A percentile compares a stretch with the other conserved stretches of the same genome.
Evolutionary conservation across 2,113 vertebrate species (phyloP).

Genomic region (Eolophus roseicapilla): DNA sequence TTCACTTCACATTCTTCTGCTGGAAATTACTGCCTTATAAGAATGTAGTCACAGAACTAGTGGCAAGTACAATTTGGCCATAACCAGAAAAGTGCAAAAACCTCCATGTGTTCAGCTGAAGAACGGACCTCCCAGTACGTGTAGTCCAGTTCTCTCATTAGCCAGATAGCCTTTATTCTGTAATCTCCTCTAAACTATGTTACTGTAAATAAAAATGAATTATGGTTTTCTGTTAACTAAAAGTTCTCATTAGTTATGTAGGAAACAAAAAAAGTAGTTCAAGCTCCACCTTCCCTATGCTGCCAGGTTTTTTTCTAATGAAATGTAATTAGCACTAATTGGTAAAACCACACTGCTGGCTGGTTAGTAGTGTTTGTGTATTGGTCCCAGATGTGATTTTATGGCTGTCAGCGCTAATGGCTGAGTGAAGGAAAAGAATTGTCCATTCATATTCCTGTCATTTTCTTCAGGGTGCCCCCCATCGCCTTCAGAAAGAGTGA

Average conservation of each 20-base stretch:
- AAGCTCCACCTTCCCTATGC: not conserved
- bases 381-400: conserved; percentile 28
- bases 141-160: not conserved
- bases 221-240: not conserved
- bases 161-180: not conserved
- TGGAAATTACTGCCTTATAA: not conserved
- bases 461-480: not conserved
- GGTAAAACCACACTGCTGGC: not conserved
- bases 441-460: not conserved
- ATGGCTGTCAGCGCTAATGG: not conserved
- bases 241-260: conserved; percentile 28
- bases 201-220: not conserved
- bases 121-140: not conserved
- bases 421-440: not conserved
- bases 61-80: not conserved
- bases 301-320: not conserved
- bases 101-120: not conserved
- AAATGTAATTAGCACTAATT: conserved; percentile 29
- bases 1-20: not conserved
- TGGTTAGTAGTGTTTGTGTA: not conserved
- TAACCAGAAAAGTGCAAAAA: not conserved
- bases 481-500: not conserved
- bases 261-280: conserved; percentile 10
- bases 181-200: not conserved
- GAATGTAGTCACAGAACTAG: not conserved